Base-by-base conservation (phyloP, 2,888 invertebrate genomes). In the Plagodis dolabraria region DNA sequence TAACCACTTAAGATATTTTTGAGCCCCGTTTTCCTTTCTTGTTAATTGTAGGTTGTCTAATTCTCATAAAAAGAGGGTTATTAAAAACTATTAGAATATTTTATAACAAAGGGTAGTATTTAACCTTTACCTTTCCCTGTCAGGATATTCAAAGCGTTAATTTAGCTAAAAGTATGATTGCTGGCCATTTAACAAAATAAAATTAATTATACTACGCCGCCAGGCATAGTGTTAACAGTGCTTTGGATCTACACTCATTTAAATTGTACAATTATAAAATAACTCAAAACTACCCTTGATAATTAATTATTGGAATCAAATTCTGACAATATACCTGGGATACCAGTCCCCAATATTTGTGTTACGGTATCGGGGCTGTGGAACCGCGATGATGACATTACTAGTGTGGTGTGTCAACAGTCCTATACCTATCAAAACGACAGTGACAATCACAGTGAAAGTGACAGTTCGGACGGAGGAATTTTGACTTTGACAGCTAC, bases 1-100 rank as follows among this genome's bases (percentile, higher is more conserved):
- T 33, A 22, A 33, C 7, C 45, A 7, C 33, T 33, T 2, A 10
- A 10, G 9, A 7, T 10, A 38, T 38, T 48, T 48, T 38, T 5
- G 2, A 34, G 34, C 7, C 11, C 22, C 11, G 34, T n/a, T 40
- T 33, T 53, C n/a, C 38, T 46, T 78, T 83, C 71, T 77, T 72
- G 68, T 79, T 92, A 92, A 92, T 92, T 88, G 84, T 71, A 69
- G 80, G 87, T 87, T 92, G 90, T 89, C 89, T 79, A 77, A 78
- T 78, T 79, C 78, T 83, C 80, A 85, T 80, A 84, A 83, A 85
- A 85, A 83, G 77, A 73, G 68, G 78, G 83, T 10, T 86, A 91
- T 92, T 92, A 89, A 86, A 91, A 89, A 84, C 87, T 85, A 90
- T 92, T 90, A 90, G 82, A 81, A 83, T 83, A 82, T 86, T 82